Base-by-base conservation (phyloP, 2,797 vertebrate species). In the Sebastes minor region DNA sequence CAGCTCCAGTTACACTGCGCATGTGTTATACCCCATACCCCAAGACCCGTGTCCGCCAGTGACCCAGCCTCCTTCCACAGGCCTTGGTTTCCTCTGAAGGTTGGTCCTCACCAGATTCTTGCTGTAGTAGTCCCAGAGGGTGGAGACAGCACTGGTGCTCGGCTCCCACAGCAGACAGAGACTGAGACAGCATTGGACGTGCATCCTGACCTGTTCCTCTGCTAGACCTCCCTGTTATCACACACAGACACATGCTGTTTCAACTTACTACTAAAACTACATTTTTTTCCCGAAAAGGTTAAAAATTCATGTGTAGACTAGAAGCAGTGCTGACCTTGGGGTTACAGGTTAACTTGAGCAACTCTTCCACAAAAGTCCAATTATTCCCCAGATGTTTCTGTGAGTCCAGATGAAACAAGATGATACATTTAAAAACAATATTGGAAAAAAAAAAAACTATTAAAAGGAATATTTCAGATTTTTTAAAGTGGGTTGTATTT, bases 121-220 rank as follows among this genome's bases (percentile, higher is more conserved):
- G 93, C 97, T 97, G 93, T 97, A 99, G 93, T 97, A 97, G 78
- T 99, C 98, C 99, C 98, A 99, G 8, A 99, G 95, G 69, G 91
- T 94, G 76, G 96, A 98, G 62, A 97, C 95, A 23, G 95, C 75
- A 14, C 94, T 88, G 38, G 97, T 92, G 81, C 97, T 98, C 6
- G 96, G 94, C 16, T 95, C 95, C 99, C 99, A 99, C 82, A 97
- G 93, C 84, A 95, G 89, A 93, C 95, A 97, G 82, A 99, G 92
- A 77, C 90, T 96, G 88, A 99, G 96, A 89, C 97, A 99, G 94
- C 98, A 99, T 78, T 98, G 97, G 68, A 98, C 96, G 74, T 98
- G 95, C 97, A 98, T 97, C 83, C 99, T 93, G 76, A 99, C 89
- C 57, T 98, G 97, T 68, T 99, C 98, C 94, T 99, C 99, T 83